Percentiles rank a stretch among this genome's conserved stretches.
Evolutionary conservation across 2,888 invertebrate genomes (phyloP).

Genomic region (Suillia variegata): DNA sequence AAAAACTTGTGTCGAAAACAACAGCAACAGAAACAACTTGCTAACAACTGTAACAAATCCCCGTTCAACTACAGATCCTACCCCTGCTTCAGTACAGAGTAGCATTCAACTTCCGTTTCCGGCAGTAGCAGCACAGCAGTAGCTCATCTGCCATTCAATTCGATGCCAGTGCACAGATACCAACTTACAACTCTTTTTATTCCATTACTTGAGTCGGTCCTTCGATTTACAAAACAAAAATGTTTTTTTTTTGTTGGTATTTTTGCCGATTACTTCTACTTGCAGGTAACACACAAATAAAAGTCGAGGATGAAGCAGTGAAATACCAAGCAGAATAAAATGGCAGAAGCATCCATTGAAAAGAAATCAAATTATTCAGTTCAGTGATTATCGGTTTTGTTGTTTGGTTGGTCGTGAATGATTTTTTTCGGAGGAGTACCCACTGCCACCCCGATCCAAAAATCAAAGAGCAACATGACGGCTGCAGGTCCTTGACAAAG

Average conservation of each 20-base stretch:
- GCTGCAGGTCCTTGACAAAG: neutral
- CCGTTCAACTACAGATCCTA: too few relatives aligned
- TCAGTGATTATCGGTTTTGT: conserved; percentile 57
- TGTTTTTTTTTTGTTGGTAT: neutral
- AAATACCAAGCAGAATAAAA: too few relatives aligned
- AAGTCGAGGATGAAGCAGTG: neutral
- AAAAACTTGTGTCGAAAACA: neutral
- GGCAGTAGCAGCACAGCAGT: neutral
- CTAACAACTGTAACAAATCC: neutral
- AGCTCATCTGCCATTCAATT: neutral
- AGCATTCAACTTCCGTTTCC: conserved; percentile 17
- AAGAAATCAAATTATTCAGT: conserved; percentile 58
- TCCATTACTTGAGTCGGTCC: too few relatives aligned
- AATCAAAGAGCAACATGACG: neutral
- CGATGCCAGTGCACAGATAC: neutral
- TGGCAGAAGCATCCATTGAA: conserved; percentile 29
- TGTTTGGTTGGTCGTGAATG: conserved; percentile 30
- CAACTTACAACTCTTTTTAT: too few relatives aligned
- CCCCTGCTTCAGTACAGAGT: neutral
- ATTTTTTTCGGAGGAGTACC: neutral
- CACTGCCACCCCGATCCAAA: neutral
- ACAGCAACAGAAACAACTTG: conserved; percentile 7
- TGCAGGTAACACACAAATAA: conserved; percentile 6
- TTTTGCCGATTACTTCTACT: neutral
- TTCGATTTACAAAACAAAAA: too few relatives aligned